Conservation (phyloP, 2,113 vertebrate species). For the Danio rerio region GRCz12tu NC_133192.1:38519001-38519500, state of each 20-base stretch:
- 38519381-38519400: slow-evolving; percentile 66
- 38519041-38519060: slow-evolving; percentile 31
- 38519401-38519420: slow-evolving; percentile 63
- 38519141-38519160: slow-evolving; percentile 66
- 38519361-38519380: slow-evolving; percentile 87
- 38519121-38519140: slow-evolving; percentile 27
- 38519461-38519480: not conserved
- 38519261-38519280: slow-evolving; percentile 95
- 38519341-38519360: slow-evolving; percentile 88
- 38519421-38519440: slow-evolving; percentile 62
- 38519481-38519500: slow-evolving; percentile 16
- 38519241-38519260: slow-evolving; percentile 82
- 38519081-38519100: slow-evolving; percentile 40
- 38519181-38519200: slow-evolving; percentile 68
- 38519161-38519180: slow-evolving; percentile 61
- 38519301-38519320: slow-evolving; percentile 90
- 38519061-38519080: slow-evolving; percentile 23
- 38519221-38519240: slow-evolving; percentile 76
- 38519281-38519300: slow-evolving; percentile 92
- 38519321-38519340: slow-evolving; percentile 89
- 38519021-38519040: slow-evolving; percentile 16
- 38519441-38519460: not conserved
- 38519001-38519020: slow-evolving; percentile 6
- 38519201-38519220: slow-evolving; percentile 72
- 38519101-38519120: slow-evolving; percentile 52